Percentiles rank a stretch among this genome's conserved stretches.
These are phyloP conservation scores for Megalurothrips usitatus DNA, from an alignment of 2,888 invertebrate genomes.

Conservation along the genomic window DNA sequence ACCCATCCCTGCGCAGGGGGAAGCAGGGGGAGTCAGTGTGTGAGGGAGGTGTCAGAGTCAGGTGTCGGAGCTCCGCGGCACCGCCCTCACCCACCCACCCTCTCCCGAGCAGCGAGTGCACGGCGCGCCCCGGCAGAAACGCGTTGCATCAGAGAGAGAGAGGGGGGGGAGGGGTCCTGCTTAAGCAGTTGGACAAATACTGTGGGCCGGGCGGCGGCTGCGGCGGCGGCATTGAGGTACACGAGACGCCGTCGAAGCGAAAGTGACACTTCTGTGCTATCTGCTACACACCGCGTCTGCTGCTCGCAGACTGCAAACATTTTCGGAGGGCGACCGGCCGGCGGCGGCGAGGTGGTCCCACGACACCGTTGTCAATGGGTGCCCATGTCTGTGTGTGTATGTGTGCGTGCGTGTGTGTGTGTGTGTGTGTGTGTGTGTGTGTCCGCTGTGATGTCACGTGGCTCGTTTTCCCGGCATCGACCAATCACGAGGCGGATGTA, in stretches of 20 bases:
- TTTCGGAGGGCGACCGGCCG: background rate
- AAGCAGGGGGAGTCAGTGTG: no score
- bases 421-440: background rate
- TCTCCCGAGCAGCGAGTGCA: background rate
- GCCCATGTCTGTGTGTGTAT: no score
- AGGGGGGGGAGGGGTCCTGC: background rate
- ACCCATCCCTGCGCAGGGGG: background rate
- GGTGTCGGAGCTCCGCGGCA: background rate
- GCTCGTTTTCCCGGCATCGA: background rate
- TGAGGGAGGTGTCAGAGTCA: background rate
- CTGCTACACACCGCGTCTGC: background rate
- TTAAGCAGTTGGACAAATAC: slow-evolving; percentile 1
- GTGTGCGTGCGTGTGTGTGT: no score
- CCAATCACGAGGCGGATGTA: background rate
- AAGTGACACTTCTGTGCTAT: no score
- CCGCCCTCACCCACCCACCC: background rate
- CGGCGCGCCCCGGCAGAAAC: background rate
- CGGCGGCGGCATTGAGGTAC: background rate
- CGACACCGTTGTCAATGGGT: no score
- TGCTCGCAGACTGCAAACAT: no score
- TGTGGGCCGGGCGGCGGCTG: background rate
- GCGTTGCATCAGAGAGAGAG: background rate
- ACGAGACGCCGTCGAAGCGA: background rate
- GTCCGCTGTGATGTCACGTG: background rate
- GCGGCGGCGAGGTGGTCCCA: no score